A percentile compares a stretch with the other conserved stretches of the same genome.
Evolutionary conservation across 1,140 invertebrate genomes (phyloP).

Genomic region (Galleria mellonella): DNA sequence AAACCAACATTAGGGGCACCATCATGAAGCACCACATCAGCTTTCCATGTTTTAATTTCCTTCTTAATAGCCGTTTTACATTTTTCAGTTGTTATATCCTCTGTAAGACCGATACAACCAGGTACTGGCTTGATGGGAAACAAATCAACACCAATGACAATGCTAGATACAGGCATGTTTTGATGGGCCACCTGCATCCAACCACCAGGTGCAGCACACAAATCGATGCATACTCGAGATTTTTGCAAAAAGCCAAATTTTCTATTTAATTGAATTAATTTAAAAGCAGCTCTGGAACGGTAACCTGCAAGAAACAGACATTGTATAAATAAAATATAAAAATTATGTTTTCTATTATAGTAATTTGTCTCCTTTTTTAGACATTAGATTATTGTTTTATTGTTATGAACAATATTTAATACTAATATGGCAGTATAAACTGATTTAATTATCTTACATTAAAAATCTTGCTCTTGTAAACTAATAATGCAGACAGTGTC

Average conservation of each 20-base stretch:
- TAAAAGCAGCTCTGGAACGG: conserved; percentile 98
- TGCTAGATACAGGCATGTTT: conserved; percentile 97
- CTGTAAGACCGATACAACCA: conserved; percentile 91
- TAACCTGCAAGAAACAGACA: conserved; percentile 82
- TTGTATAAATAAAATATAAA: conserved; percentile 1
- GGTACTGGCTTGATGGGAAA: conserved; percentile 95
- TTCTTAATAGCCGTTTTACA: conserved; percentile 85
- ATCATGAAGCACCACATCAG: conserved; percentile 96
- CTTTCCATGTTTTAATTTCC: conserved; percentile 96
- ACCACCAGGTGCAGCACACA: conserved; percentile 99
- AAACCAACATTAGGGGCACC: conserved; percentile 99
- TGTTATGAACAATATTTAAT: too few species aligned
- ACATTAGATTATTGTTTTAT: too few species aligned
- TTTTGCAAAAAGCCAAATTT: conserved; percentile 98
- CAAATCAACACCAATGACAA: conserved; percentile 97
- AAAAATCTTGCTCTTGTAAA: too few species aligned
- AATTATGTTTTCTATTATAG: background rate
- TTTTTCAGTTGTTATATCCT: conserved; percentile 98
- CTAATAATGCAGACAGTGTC: too few species aligned
- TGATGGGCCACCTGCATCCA: conserved; percentile 99
- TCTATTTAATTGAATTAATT: conserved; percentile 97
- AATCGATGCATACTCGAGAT: conserved; percentile 96
- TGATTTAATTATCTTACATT: too few species aligned
- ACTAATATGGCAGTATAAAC: too few species aligned
- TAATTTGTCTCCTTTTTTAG: too few species aligned